phyloP scores from a whole-genome alignment of 2,113 vertebrate species.

The Corythornis cristatus region DNA sequence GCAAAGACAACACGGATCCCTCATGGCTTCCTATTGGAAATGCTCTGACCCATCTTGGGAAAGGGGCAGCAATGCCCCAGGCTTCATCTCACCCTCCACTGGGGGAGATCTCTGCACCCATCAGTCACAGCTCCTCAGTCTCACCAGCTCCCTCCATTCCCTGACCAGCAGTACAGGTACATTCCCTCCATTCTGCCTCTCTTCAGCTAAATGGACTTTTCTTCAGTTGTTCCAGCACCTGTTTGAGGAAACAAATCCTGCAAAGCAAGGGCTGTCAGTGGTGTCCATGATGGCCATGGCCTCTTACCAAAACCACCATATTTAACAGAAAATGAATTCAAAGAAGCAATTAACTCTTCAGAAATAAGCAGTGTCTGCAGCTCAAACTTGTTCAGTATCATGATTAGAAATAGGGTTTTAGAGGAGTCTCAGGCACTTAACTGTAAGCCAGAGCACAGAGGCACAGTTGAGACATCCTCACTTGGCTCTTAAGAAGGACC shows the following conservation, averaged over 20 bases:
- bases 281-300: rapidly evolving
- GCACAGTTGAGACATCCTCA: background rate
- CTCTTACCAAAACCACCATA: background rate
- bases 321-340: background rate
- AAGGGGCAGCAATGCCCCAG: rapidly evolving
- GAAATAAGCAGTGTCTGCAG: background rate
- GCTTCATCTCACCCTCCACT: background rate
- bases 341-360: background rate
- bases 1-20: background rate
- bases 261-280: background rate
- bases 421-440: background rate
- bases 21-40: background rate
- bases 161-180: background rate
- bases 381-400: background rate
- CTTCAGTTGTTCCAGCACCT: background rate
- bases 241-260: background rate
- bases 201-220: background rate
- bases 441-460: background rate
- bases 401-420: background rate
- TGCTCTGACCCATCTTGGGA: background rate
- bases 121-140: background rate
- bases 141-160: background rate
- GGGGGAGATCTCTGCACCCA: background rate
- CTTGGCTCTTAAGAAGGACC: background rate
- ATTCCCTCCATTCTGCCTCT: background rate